Base-by-base conservation (phyloP, 2,888 invertebrate genomes). In the Leptinotarsa juncta region DNA sequence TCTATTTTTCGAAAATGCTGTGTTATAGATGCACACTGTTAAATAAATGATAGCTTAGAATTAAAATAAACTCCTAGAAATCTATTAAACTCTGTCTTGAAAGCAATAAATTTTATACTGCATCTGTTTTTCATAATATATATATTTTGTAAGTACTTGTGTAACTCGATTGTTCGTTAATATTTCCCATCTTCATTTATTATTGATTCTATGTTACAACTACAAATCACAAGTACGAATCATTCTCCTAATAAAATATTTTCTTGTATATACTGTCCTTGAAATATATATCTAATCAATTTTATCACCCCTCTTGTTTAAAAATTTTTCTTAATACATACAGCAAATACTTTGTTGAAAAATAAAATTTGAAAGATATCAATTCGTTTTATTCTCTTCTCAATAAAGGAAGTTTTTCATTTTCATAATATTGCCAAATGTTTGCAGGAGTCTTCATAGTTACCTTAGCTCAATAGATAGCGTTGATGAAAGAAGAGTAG, bases 1-100 rank as follows among this genome's bases (percentile, higher is more conserved):
- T 82, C 81, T 82, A 82, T 82, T 81, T 81, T 82, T 82, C 77
- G 77, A 77, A 78, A 71, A 71, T 48, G 69, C 67, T 71, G 65
- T 67, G 67, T 71, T 74, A 62, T 62, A 62, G 62, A n/a, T 62
- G 62, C 26, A 62, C 26, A 62, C 62, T 62, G 74, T 74, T 74
- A 53, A 57, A 71, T 71, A 71, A 65, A 71, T 74, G 62, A 42
- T 74, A 74, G 42, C 32, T 5, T 62, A 74, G 74, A 71, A 74
- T 53, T 48, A 71, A 67, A 67, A 66, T 67, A 65, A 74, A 67
- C 65, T 68, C 71, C 67, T 77, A 77, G 73, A 75, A 73, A 57
- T 73, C 71, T 75, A 73, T 75, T 73, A 66, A 75, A 62, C 62
- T 62, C 71, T 75, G 73, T 74, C 72, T 70, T 74, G 65, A 55